Evolutionary conservation across 2,888 invertebrate genomes (phyloP), one percentile per base, ranked within the genome.

Genomic region (Sarcophaga rosellei): DNA sequence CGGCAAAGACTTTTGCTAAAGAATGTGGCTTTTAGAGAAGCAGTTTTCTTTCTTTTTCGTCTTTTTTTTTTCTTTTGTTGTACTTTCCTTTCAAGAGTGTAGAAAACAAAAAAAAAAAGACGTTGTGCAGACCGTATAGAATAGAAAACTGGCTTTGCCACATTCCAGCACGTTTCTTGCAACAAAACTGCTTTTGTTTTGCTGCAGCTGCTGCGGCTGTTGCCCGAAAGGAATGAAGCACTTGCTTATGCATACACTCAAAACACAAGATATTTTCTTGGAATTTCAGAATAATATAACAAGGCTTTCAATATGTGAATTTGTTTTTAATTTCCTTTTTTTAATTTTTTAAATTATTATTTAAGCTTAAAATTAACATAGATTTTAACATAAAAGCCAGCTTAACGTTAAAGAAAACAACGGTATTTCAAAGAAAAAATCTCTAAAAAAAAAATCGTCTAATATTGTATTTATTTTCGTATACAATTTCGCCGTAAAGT

Each of bases 111-210:
- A n/a, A 25, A 44, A 66, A 47, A 47, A 53, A 53, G 53, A 15
- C 15, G 4, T 15, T 53, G 53, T 53, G 53, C 15, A 53, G 53
- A 53, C 15, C 17, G 53, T 53, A 53, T 53, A 17, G 17, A 65
- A 70, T 75, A 57, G 59, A 70, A 78, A 86, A 86, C 86, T 86
- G 81, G 86, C 81, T 72, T 70, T 81, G 70, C 81, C 81, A 86
- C 86, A 86, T 86, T 86, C 86, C 84, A 86, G 66, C 83, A 84
- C 83, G 86, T 84, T 84, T 86, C 65, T 70, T 65, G 17, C 15
- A 69, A 69, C 25, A 53, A 17, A 21, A 20, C 53, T 47, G 45
- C 72, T 15, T 72, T 72, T 44, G 11, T 68, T 2, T 1, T 35
- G 35, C 35, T 35, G 35, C 35, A 10, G 35, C 35, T 35, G 35